Base-by-base conservation (phyloP, 2,113 vertebrate genomes). In the Oreocharis arfaki region DNA sequence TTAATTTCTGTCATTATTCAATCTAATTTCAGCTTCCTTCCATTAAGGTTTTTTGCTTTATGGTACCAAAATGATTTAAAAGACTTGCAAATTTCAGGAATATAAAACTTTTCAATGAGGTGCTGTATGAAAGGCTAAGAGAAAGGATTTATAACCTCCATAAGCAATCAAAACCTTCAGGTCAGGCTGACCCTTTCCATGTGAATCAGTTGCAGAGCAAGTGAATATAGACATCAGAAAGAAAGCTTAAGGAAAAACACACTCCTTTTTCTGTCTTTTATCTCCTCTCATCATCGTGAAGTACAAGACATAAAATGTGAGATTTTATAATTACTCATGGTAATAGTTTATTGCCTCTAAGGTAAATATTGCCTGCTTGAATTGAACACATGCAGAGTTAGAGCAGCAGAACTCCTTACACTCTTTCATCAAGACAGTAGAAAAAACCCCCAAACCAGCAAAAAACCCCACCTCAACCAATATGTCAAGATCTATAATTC, bases 131-230 rank as follows among this genome's bases (percentile, higher is more conserved):
- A 76, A 86, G 2, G 11, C 52, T 84, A 85, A 42, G 46, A 60
- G 44, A 61, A 76, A 86, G 6, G 11, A 80, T 55, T 92, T 89
- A 69, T 70, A 80, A 52, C 18, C 19, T 61, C 20, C 37, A 39
- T 9, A 75, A 79, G 30, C 35, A 91, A 57, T 37, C 3, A 6
- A 89, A 89, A 87, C 47, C 41, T 78, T 82, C 63, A 84, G 55
- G 85, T 90, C 82, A 87, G 13, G 13, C 17, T 91, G 93, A 92
- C 83, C 73, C 61, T 82, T 78, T 26, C n/a, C 59, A 67, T 13
- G 26, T 14, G 37, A 84, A 84, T 53, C 19, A 37, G 46, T 30
- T 37, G 30, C 33, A 73, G 9, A 71, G 44, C 24, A 80, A 80
- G 46, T 74, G 65, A 88, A 95, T 44, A 65, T 20, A 89, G 63